phyloP scores from a whole-genome alignment of 2,888 invertebrate genomes.

The Stenotaenia linearis region DNA sequence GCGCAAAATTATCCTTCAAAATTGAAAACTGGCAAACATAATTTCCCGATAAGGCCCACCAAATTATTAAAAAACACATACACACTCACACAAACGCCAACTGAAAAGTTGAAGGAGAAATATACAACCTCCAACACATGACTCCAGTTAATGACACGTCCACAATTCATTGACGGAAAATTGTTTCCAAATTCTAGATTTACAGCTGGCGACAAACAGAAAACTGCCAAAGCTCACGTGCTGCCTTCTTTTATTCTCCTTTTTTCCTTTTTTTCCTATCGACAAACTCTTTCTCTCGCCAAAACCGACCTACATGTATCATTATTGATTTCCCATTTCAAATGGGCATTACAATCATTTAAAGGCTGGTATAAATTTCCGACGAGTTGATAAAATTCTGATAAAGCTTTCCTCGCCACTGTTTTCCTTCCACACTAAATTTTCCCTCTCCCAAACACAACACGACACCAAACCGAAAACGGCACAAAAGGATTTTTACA shows the following conservation, averaged over 20 bases:
- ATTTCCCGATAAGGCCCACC: not conserved
- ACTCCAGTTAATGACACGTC: constrained; percentile 9
- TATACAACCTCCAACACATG: not conserved
- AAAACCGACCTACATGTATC: constrained; percentile 4
- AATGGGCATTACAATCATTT: constrained; percentile 9
- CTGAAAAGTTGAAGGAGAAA: not conserved
- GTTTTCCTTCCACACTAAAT: constrained; percentile 9
- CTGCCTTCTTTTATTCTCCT: not conserved
- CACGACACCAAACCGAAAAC: not conserved
- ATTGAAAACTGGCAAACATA: not conserved
- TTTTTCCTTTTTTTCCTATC: not conserved
- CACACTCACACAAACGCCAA: too few relatives aligned
- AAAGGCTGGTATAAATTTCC: constrained; percentile 9
- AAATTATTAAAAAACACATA: not conserved
- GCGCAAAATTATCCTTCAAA: constrained; percentile 9
- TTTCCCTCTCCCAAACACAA: constrained; percentile 1
- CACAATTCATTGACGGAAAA: not conserved
- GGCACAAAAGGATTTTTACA: not conserved
- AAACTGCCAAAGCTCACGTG: constrained; percentile 9
- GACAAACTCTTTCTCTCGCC: constrained; percentile 9
- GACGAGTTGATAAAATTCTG: constrained; percentile 3
- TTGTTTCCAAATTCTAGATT: constrained; percentile 5
- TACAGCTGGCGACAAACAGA: constrained; percentile 9
- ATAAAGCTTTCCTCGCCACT: constrained; percentile 3
- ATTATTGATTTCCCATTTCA: constrained; percentile 9